Conservation (phyloP, 2,797 vertebrate species). For the Aphelocoma californica region DNA sequence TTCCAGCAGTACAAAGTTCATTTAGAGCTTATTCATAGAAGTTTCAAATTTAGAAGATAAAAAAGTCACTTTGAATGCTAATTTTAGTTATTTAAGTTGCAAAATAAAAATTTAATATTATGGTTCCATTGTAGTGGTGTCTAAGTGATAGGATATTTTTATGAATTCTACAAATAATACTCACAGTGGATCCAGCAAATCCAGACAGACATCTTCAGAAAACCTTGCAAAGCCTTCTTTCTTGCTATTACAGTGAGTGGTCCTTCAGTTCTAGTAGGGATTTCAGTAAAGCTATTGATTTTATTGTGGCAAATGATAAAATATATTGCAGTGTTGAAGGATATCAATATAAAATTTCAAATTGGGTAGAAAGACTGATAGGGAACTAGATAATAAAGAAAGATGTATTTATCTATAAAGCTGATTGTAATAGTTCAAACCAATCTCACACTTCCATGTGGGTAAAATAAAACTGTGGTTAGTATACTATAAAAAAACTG, state of each 20-base stretch:
- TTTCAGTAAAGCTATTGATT: background rate
- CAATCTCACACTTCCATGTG: background rate
- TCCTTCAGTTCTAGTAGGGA: background rate
- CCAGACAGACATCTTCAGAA: background rate
- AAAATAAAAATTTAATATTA: slow-evolving; percentile 30
- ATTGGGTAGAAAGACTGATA: background rate
- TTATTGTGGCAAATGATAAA: background rate
- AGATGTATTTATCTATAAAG: background rate
- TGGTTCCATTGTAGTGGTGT: background rate
- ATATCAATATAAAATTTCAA: background rate
- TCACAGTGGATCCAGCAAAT: background rate
- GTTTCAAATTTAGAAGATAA: background rate
- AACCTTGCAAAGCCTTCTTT: background rate
- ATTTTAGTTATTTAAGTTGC: background rate
- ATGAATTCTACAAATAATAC: background rate
- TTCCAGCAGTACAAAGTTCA: slow-evolving; percentile 3
- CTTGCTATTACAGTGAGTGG: background rate
- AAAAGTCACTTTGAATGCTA: background rate
- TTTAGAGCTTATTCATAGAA: slow-evolving; percentile 11
- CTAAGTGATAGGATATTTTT: background rate
- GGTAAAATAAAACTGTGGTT: background rate
- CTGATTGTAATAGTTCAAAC: background rate
- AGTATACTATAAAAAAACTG: background rate
- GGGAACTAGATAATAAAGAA: background rate
- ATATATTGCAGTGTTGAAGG: background rate